Percentiles rank a stretch among this genome's conserved stretches.
Conservation (phyloP, 2,888 invertebrate genomes). For the Agonopterix arenella region DNA sequence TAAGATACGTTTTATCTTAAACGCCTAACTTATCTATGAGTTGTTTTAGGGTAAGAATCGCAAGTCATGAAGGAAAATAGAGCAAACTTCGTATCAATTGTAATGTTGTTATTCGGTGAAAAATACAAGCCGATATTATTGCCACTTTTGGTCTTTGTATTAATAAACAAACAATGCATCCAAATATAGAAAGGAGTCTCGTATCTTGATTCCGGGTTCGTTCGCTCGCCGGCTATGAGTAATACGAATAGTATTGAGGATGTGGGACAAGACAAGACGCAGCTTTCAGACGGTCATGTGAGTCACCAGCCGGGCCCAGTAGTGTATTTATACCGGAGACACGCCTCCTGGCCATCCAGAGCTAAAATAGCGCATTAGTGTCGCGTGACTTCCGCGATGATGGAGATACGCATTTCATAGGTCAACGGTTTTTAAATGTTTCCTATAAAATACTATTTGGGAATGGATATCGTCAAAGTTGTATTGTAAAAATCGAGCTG, state of each 20-base stretch:
- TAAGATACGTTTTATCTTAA: too few relatives aligned
- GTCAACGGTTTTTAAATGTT: conserved; percentile 28
- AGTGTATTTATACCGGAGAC: conserved; percentile 70
- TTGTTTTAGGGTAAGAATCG: too few relatives aligned
- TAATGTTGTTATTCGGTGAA: background rate
- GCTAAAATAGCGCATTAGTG: conserved; percentile 63
- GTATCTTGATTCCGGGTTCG: conserved; percentile 57
- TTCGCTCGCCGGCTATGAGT: conserved; percentile 60
- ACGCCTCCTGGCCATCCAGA: conserved; percentile 67
- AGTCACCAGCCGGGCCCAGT: conserved; percentile 55
- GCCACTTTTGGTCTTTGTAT: too few relatives aligned
- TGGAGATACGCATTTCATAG: conserved; percentile 41
- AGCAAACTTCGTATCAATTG: too few relatives aligned
- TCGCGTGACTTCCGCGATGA: conserved; percentile 56
- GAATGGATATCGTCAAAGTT: too few relatives aligned
- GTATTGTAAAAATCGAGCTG: too few relatives aligned
- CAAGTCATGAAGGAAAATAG: too few relatives aligned
- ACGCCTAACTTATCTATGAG: too few relatives aligned
- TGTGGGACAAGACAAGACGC: conserved; percentile 71
- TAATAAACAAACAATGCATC: conserved; percentile 18
- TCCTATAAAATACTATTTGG: background rate
- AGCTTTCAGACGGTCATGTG: conserved; percentile 66
- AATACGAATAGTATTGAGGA: conserved; percentile 65
- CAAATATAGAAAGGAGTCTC: conserved; percentile 22
- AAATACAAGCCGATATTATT: background rate